Base-by-base conservation (phyloP, 2,888 invertebrate genomes). In the Hemaris fuciformis region DNA sequence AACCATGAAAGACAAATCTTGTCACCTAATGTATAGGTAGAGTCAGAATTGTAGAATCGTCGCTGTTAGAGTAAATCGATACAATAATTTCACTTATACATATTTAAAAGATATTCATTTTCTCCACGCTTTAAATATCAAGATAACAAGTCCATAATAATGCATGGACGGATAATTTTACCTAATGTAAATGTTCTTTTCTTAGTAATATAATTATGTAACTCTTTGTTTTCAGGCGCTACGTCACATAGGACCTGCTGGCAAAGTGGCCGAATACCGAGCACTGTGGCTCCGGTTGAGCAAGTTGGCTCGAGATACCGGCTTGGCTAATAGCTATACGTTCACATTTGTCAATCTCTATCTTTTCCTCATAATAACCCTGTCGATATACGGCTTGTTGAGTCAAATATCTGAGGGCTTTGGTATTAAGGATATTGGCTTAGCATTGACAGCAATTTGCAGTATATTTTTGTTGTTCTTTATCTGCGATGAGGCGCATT, bases 341-440 rank as follows among this genome's bases (percentile, higher is more conserved):
- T 93, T 95, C 67, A 95, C 94, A 1, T 95, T 95, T 71, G 87
- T 96, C 62, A 94, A 93, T 74, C 87, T 96, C 3, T 96, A 96
- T 77, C 88, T 96, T 10, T 96, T 96, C 76, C 93, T 96, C 10
- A 94, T 95, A 63, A 95, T 96, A 59, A 96, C 96, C 0, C 81
- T 96, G n/a, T 96, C 96, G 0, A 94, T 96, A 71, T 96, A 96
- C 71, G 96, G 96, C 0, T 85, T 96, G 1, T 91, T 96, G 78
- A 96, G 96, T 10, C 95, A 96, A 81, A 93, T 96, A 22, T 95
- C 95, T 27, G 95, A 94, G 64, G 96, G 96, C 0, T 94, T 96
- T 62, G 95, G 95, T n/a, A 88, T 94, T 15, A 96, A 96, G 78
- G 96, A 96, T 72, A 94, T 96, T 60, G 96, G 96, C 0, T 77